phyloP scores from a whole-genome alignment of 2,888 invertebrate species.

The Sisyra nigra region DNA sequence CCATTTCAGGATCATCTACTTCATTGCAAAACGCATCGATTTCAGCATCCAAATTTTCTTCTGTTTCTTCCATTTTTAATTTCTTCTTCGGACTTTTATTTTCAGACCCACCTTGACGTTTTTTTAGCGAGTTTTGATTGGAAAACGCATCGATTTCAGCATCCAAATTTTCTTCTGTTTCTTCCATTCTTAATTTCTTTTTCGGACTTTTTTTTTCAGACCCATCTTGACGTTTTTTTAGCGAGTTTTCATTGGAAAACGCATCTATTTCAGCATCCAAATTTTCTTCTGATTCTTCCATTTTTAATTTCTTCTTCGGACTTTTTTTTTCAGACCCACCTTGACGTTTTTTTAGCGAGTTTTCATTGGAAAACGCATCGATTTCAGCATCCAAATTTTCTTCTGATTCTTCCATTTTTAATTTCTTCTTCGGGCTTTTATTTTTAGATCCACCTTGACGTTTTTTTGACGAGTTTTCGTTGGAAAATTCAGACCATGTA shows the following conservation, averaged over 20 bases:
- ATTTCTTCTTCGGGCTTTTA: slow-evolving; percentile 9
- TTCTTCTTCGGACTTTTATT: background rate
- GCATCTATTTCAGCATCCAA: background rate
- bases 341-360: background rate
- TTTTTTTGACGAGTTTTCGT: slow-evolving; percentile 2
- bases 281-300: background rate
- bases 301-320: slow-evolving; percentile 9
- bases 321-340: slow-evolving; percentile 8
- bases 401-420: background rate
- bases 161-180: slow-evolving; percentile 12
- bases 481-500: slow-evolving; percentile 39
- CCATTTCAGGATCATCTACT: background rate
- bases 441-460: slow-evolving; percentile 5
- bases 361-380: slow-evolving; percentile 29
- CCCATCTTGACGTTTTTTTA: no score
- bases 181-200: slow-evolving; percentile 10
- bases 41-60: slow-evolving; percentile 6
- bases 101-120: no score
- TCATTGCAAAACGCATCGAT: background rate
- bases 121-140: no score
- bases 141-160: background rate
- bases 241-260: background rate
- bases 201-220: slow-evolving; percentile 1
- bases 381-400: background rate
- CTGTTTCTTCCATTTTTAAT: slow-evolving; percentile 10